Conservation (phyloP, 2,113 vertebrate genomes). For the Corydoras sp. region DNA sequence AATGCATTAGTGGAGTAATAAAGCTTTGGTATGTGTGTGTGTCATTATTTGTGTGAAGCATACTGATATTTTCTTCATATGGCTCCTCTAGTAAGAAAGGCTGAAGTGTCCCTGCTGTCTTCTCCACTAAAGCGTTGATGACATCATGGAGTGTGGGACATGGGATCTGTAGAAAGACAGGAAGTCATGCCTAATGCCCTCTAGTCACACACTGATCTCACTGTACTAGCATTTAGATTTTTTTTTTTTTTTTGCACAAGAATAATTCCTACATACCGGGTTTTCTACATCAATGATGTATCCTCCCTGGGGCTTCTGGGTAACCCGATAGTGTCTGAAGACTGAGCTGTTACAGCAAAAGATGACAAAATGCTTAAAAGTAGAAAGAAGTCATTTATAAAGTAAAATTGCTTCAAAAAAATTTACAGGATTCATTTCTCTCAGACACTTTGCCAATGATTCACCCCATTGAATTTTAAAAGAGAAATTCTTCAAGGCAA, state of each 20-base stretch:
- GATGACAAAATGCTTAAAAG: no score
- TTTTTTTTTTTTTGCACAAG: neutral
- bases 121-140: conserved; percentile 72
- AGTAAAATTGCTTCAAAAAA: no score
- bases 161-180: conserved; percentile 58
- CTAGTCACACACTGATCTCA: neutral
- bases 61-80: conserved; percentile 81
- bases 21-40: neutral
- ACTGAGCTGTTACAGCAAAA: conserved; percentile 47
- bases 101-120: conserved; percentile 69
- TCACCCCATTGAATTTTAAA: no score
- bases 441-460: no score
- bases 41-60: conserved; percentile 14
- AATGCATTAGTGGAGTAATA: no score
- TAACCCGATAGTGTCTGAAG: conserved; percentile 79
- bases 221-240: neutral
- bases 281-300: conserved; percentile 79
- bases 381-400: no score
- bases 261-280: conserved; percentile 64
- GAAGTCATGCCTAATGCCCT: neutral
- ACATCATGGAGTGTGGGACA: conserved; percentile 77
- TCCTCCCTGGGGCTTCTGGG: conserved; percentile 60
- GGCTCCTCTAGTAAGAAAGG: conserved; percentile 76
- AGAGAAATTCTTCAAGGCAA: no score
- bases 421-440: no score